Percentiles rank a stretch among this genome's conserved stretches.
These are phyloP conservation scores for Sebastes miniatus DNA, from an alignment of 2,797 vertebrate species.

Conservation along the genomic window DNA sequence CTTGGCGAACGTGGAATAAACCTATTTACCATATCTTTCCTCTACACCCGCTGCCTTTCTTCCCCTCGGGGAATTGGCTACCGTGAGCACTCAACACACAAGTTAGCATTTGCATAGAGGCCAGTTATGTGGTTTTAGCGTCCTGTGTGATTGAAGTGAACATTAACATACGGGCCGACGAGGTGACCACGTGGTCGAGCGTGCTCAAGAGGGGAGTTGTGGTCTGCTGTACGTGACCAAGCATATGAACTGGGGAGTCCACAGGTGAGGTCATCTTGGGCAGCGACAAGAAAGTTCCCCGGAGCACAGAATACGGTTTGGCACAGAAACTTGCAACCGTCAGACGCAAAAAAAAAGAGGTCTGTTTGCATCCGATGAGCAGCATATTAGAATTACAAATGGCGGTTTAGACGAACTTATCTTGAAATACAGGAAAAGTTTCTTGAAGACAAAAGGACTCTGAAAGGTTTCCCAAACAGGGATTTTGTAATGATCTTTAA, in stretches of 20 bases:
- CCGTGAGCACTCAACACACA: constrained; percentile 43
- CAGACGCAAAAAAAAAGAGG: constrained; percentile 12
- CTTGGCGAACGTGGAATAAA: constrained; percentile 35
- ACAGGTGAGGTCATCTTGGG: constrained; percentile 74
- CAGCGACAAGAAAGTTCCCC: constrained; percentile 44
- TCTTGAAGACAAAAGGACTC: not conserved
- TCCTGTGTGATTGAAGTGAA: constrained; percentile 53
- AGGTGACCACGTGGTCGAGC: constrained; percentile 46
- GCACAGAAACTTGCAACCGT: constrained; percentile 20
- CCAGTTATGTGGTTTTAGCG: constrained; percentile 70
- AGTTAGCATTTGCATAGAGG: constrained; percentile 67
- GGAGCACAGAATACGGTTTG: constrained; percentile 42
- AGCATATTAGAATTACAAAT: constrained; percentile 52
- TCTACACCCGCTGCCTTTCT: not conserved
- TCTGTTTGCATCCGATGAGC: constrained; percentile 44
- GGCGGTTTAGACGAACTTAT: not conserved
- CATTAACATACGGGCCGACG: constrained; percentile 57
- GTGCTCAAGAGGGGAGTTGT: constrained; percentile 45
- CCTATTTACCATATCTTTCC: constrained; percentile 62
- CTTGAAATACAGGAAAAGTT: not conserved
- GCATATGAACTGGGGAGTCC: constrained; percentile 55
- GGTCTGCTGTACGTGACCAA: constrained; percentile 61
- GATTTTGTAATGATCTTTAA: constrained; percentile 1
- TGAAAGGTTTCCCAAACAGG: not conserved
- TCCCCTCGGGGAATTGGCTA: constrained; percentile 12